phyloP scores from a whole-genome alignment of 2,888 invertebrate genomes.

The Drosophila fulvimacula region DNA sequence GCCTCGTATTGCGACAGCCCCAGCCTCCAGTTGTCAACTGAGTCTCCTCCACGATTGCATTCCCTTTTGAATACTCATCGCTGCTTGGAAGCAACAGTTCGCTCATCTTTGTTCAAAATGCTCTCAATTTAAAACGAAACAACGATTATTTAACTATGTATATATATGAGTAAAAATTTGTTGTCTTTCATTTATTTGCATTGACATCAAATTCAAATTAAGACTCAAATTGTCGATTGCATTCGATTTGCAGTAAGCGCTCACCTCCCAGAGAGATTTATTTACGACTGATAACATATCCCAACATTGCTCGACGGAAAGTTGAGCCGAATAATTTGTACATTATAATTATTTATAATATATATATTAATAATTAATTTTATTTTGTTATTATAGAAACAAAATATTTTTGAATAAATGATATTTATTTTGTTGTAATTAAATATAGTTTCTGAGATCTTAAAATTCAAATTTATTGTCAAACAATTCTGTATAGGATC shows the following conservation, averaged over 20 bases:
- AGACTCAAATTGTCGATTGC: background rate
- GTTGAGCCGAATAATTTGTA: too few relatives aligned
- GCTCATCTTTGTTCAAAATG: background rate
- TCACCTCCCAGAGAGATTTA: background rate
- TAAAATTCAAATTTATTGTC: background rate
- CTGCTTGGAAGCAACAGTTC: slow-evolving; percentile 1
- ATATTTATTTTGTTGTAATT: background rate
- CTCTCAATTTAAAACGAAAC: background rate
- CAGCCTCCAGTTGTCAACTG: slow-evolving; percentile 42
- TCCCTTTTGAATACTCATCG: background rate
- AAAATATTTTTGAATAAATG: too few relatives aligned
- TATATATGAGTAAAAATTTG: background rate
- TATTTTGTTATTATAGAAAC: too few relatives aligned
- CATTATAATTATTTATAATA: background rate
- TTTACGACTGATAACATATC: background rate
- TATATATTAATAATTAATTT: too few relatives aligned
- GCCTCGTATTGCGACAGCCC: slow-evolving; percentile 72
- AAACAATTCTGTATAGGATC: background rate
- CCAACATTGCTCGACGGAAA: background rate
- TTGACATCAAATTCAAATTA: slow-evolving; percentile 23
- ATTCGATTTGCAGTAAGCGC: background rate
- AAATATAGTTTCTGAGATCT: background rate
- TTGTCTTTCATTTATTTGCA: background rate
- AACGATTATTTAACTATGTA: background rate
- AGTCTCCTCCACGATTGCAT: background rate